Evolutionary conservation across 2,113 vertebrate genomes (phyloP).

Genomic region (Morone chrysops): DNA sequence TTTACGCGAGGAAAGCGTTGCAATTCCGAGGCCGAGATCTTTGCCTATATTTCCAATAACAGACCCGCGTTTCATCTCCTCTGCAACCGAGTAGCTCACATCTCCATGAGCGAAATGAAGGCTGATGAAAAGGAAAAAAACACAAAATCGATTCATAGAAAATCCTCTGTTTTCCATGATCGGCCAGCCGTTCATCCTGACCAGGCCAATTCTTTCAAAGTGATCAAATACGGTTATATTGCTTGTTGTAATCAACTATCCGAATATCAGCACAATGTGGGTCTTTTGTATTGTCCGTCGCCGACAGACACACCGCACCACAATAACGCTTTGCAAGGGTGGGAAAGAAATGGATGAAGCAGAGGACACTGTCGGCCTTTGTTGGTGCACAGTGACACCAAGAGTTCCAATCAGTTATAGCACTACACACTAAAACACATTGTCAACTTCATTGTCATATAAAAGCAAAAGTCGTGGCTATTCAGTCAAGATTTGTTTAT

Average conservation of each 20-base stretch:
- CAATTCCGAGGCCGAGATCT: conserved; percentile 54
- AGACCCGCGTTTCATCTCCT: conserved; percentile 79
- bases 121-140: conserved; percentile 26
- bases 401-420: conserved; percentile 41
- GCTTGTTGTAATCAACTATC: not conserved
- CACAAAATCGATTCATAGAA: not conserved
- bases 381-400: conserved; percentile 67
- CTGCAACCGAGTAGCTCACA: conserved; percentile 75
- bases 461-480: not conserved
- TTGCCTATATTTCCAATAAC: conserved; percentile 79
- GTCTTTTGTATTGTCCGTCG: not conserved
- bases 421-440: not conserved
- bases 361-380: not conserved
- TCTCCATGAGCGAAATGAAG: conserved; percentile 57
- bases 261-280: not conserved
- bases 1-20: conserved; percentile 44
- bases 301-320: not conserved
- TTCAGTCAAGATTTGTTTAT: not conserved
- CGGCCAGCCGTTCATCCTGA: not conserved
- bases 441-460: not conserved
- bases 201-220: accelerated
- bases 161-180: conserved; percentile 13
- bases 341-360: conserved; percentile 11
- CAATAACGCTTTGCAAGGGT: conserved; percentile 20
- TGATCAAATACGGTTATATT: not conserved